phyloP scores from a whole-genome alignment of 2,113 vertebrate genomes.

The Cacatua alba region DNA sequence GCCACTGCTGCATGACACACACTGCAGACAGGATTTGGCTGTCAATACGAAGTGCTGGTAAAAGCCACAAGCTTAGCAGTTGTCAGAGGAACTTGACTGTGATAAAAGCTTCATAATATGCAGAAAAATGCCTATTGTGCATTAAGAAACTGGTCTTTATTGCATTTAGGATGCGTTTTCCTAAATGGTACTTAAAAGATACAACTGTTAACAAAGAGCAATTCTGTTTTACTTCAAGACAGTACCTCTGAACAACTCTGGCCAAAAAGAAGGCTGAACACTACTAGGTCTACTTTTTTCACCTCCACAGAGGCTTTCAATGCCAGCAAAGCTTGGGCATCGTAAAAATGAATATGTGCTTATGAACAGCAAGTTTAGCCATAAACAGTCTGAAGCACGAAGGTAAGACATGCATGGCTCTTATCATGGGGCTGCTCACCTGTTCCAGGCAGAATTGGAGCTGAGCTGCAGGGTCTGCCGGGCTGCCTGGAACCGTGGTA shows the following conservation, averaged over 20 bases:
- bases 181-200: background rate
- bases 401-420: rapidly evolving
- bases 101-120: background rate
- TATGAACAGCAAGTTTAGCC: background rate
- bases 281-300: background rate
- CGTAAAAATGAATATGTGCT: background rate
- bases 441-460: slow-evolving; percentile 93
- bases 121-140: background rate
- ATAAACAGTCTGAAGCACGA: background rate
- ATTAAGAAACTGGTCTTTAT: background rate
- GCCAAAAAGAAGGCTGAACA: background rate
- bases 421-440: slow-evolving; percentile 60
- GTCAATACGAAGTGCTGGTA: background rate
- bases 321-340: background rate
- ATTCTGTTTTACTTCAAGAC: background rate
- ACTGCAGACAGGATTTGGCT: background rate
- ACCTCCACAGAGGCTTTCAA: background rate
- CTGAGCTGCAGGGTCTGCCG: slow-evolving; percentile 84
- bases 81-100: background rate
- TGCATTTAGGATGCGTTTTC: background rate
- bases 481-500: slow-evolving; percentile 83
- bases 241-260: background rate
- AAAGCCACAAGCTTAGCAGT: background rate
- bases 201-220: background rate
- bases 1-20: rapidly evolving